Conservation (phyloP, 2,113 vertebrate species). For the Serilophus lunatus region DNA sequence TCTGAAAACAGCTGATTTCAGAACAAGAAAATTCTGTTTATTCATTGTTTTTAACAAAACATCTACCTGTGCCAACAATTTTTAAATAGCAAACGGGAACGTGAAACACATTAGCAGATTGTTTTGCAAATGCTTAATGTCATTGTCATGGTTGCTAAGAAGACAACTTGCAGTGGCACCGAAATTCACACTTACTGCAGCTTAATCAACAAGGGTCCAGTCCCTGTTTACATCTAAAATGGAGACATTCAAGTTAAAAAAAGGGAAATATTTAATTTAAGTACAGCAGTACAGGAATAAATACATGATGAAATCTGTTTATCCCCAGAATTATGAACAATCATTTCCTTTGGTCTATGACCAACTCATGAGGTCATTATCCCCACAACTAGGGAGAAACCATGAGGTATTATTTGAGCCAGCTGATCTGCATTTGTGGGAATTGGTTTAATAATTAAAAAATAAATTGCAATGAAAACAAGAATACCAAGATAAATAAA, state of each 20-base stretch:
- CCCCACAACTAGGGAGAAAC: not conserved
- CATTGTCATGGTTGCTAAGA: slow-evolving; percentile 55
- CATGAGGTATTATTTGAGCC: not conserved
- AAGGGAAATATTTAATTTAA: not conserved
- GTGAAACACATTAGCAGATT: not conserved
- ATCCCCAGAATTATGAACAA: not conserved
- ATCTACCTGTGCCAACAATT: not conserved
- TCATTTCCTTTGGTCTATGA: not conserved
- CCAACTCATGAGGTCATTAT: not conserved
- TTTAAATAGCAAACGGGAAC: slow-evolving; percentile 36
- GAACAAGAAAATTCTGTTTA: not conserved
- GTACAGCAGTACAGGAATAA: not conserved
- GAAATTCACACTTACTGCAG: slow-evolving; percentile 2
- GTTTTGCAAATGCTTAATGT: slow-evolving; percentile 55
- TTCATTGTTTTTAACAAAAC: not conserved
- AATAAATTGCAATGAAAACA: not conserved
- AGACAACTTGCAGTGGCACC: not conserved
- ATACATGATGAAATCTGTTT: not conserved
- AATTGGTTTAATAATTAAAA: not conserved
- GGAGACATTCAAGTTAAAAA: not conserved
- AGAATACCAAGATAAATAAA: not conserved
- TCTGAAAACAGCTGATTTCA: not conserved
- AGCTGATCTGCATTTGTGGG: not conserved
- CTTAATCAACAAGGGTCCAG: not conserved
- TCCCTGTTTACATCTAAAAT: not conserved